Conservation (phyloP, 2,113 vertebrate genomes). For the Melanocharis versteri region DNA sequence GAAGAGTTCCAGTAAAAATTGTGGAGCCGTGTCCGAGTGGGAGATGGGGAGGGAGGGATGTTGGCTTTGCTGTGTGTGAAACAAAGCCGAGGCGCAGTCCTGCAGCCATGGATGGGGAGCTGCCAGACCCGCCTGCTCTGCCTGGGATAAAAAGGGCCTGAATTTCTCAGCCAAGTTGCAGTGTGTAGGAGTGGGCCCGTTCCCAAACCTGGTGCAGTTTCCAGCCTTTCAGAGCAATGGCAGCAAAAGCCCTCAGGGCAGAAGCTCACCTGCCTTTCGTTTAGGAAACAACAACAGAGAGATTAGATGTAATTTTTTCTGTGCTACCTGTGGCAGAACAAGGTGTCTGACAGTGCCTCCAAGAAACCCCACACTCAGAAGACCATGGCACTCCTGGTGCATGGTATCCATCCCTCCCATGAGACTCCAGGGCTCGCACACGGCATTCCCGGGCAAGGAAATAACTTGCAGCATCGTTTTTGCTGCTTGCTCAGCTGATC, state of each 20-base stretch:
- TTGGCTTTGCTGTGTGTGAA: background rate
- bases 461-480: background rate
- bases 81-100: background rate
- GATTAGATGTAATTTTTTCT: background rate
- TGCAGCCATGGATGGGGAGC: background rate
- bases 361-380: background rate
- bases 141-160: background rate
- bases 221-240: background rate
- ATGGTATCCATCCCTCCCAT: accelerated
- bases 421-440: accelerated
- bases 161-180: background rate
- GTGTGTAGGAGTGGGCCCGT: background rate
- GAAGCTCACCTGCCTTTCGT: background rate
- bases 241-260: background rate
- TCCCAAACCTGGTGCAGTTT: background rate
- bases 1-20: background rate
- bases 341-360: background rate
- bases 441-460: background rate
- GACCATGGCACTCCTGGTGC: accelerated
- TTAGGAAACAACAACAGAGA: background rate
- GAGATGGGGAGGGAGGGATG: background rate
- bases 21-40: accelerated
- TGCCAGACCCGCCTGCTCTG: background rate
- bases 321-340: background rate
- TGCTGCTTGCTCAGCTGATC: background rate